Evolutionary conservation across 2,888 invertebrate genomes (phyloP), one percentile per base, ranked within the genome.

Genomic region (Chironomus tentans): DNA sequence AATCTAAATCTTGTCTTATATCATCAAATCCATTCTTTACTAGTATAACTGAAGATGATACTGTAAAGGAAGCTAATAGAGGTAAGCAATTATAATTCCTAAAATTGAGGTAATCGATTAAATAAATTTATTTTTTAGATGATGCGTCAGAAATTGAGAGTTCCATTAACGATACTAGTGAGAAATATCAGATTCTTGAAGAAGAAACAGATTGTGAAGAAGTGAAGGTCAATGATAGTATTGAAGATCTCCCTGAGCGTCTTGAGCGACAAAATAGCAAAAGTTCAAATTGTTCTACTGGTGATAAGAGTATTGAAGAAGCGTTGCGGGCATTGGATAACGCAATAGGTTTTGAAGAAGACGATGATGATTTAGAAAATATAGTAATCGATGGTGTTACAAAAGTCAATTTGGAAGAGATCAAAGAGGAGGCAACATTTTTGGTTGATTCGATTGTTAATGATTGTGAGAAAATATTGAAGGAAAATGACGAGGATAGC

Each of bases 271-370:
- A 4, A 78, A 76, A 76, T 24, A 76, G 74, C 68, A 15, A 56
- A 50, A 28, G 24, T 48, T 61, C 72, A 0, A 15, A 70, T 48
- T n/a, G 48, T 22, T 72, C 73, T 13, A 21, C n/a, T 15, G 79
- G 79, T 72, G 69, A 72, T 7, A 78, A 78, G 21, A 79, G 78
- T 62, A 78, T 79, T 62, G 79, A 79, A 76, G 79, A 79, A 77
- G 79, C 79, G 15, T 70, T 79, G 7, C 74, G 78, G 68, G 78
- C 76, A 18, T 22, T 79, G 6, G 79, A 79, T 72, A 76, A 77
- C 77, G 79, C 79, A 7, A 78, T 79, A 68, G 78, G 78, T 13
- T 78, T 77, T 50, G 78, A 78, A 6, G 50, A 75, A 62, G 76
- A 72, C 46, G 76, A 76, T 13, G 15, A 75, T 12, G 68, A 69